Evolutionary conservation across 2,888 invertebrate species (phyloP).

Genomic region (Chaetoderma sp.): DNA sequence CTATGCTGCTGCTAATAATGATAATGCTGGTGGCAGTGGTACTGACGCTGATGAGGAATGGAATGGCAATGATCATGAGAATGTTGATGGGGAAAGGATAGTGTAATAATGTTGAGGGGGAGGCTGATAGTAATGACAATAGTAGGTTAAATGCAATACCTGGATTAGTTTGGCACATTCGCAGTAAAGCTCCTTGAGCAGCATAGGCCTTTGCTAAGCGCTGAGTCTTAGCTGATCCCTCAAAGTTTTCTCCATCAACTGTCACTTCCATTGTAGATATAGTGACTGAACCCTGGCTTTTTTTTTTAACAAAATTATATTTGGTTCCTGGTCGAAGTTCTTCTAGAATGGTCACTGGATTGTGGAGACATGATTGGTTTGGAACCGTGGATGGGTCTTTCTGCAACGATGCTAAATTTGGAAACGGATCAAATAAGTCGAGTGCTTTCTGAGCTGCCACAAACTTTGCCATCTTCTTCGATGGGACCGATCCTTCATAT

Average conservation of each 20-base stretch:
- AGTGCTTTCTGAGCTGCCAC: constrained; percentile 69
- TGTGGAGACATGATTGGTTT: not conserved
- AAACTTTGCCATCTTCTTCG: constrained; percentile 82
- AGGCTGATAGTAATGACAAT: too few species aligned
- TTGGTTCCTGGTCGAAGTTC: too few species aligned
- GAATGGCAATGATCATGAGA: too few species aligned
- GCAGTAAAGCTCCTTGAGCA: constrained; percentile 42
- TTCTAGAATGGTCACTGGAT: too few species aligned
- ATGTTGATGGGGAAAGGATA: too few species aligned
- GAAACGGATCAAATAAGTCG: constrained; percentile 60
- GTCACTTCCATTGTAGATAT: constrained; percentile 30
- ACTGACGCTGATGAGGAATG: too few species aligned
- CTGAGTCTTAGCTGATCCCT: constrained; percentile 42
- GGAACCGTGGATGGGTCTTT: not conserved
- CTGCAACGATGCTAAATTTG: constrained; percentile 59
- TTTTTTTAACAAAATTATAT: constrained; percentile 10
- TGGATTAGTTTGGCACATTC: too few species aligned
- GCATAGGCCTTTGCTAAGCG: constrained; percentile 44
- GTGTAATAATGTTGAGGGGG: too few species aligned
- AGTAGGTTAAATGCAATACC: too few species aligned
- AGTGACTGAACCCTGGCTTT: not conserved
- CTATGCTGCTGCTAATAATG: too few species aligned
- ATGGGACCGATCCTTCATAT: constrained; percentile 77
- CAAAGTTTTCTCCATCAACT: constrained; percentile 38
- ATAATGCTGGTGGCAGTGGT: too few species aligned